phyloP scores from a whole-genome alignment of 2,113 vertebrate genomes.

The Prietella phreatophila region DNA sequence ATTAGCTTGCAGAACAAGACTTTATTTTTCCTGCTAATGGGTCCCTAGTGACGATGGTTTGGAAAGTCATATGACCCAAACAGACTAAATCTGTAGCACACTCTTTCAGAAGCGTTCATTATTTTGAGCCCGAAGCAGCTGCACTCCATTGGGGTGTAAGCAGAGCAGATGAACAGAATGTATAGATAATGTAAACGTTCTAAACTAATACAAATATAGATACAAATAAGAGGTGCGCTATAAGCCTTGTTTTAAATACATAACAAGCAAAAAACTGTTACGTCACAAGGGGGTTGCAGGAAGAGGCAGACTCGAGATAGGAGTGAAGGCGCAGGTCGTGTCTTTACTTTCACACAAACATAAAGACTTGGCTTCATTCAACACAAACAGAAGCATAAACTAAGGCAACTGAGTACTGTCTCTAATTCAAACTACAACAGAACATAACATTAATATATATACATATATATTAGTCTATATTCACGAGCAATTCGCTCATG shows the following conservation, averaged over 20 bases:
- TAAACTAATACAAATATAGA: neutral
- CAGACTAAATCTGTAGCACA: neutral
- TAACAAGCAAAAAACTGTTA: neutral
- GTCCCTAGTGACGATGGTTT: neutral
- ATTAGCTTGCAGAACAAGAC: constrained; percentile 7
- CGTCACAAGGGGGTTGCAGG: too few species aligned
- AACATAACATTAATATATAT: too few species aligned
- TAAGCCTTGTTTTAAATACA: too few species aligned
- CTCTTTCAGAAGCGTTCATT: neutral
- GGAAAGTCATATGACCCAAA: neutral
- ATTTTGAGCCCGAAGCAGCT: neutral
- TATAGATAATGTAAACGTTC: neutral
- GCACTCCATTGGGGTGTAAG: neutral
- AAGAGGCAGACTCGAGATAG: too few species aligned
- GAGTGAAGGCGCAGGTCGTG: too few species aligned
- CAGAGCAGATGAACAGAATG: neutral
- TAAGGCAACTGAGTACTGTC: too few species aligned
- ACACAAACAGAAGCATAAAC: too few species aligned
- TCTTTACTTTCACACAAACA: too few species aligned
- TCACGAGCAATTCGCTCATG: too few species aligned
- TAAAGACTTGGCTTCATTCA: too few species aligned
- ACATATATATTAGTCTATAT: too few species aligned
- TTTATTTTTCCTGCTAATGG: constrained; percentile 11
- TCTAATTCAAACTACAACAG: too few species aligned
- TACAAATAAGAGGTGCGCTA: neutral